phyloP scores from a whole-genome alignment of 2,888 invertebrate species.

The Dioctria rufipes region DNA sequence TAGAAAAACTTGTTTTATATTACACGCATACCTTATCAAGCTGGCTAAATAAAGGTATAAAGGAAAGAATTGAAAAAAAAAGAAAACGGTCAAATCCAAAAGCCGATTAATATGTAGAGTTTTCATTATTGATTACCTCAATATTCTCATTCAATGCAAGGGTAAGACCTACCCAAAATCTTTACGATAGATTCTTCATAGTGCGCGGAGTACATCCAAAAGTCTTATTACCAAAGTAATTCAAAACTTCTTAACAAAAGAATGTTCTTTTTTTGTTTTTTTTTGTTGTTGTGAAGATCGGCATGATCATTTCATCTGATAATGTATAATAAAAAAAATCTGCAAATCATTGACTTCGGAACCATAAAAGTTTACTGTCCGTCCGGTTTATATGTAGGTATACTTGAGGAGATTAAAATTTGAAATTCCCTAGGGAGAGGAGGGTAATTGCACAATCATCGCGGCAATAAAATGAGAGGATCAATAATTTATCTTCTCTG shows the following conservation, averaged over 20 bases:
- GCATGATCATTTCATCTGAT: slow-evolving; percentile 43
- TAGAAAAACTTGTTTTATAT: slow-evolving; percentile 50
- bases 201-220: not conserved
- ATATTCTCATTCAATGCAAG: slow-evolving; percentile 22
- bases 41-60: slow-evolving; percentile 2
- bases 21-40: not conserved
- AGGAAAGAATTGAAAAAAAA: slow-evolving; percentile 16
- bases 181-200: not conserved
- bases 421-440: slow-evolving; percentile 32
- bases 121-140: slow-evolving; percentile 54
- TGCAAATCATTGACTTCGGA: slow-evolving; percentile 49
- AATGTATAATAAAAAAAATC: slow-evolving; percentile 9
- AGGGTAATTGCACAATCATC: slow-evolving; percentile 21
- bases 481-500: not conserved
- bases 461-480: slow-evolving; percentile 1
- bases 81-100: slow-evolving; percentile 38
- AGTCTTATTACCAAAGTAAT: slow-evolving; percentile 9
- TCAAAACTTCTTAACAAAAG: slow-evolving; percentile 40
- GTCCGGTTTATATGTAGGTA: not conserved
- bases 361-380: slow-evolving; percentile 7
- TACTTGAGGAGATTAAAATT: slow-evolving; percentile 23
- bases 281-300: slow-evolving; percentile 43
- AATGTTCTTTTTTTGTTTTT: not conserved
- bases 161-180: slow-evolving; percentile 36
- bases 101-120: slow-evolving; percentile 52